phyloP scores from a whole-genome alignment of 2,797 vertebrate species.

The Euthynnus affinis region DNA sequence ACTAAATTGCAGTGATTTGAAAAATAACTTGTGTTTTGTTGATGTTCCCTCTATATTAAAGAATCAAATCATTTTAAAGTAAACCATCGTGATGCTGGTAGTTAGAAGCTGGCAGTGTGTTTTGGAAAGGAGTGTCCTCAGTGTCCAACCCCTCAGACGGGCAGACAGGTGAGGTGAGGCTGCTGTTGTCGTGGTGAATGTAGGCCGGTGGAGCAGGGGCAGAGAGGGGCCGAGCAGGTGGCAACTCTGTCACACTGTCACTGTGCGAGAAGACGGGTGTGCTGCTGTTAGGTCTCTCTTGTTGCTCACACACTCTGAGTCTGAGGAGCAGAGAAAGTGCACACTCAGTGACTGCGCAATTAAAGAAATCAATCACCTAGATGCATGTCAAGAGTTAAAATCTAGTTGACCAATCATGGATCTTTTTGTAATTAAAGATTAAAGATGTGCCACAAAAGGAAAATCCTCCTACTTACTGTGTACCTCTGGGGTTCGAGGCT shows the following conservation, averaged over 20 bases:
- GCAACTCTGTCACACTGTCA: constrained; percentile 17
- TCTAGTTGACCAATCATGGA: not conserved
- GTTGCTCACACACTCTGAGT: constrained; percentile 36
- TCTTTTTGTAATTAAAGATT: too few species aligned
- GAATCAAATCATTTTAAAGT: not conserved
- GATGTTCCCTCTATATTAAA: not conserved
- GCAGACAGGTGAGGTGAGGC: not conserved
- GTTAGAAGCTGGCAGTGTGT: not conserved
- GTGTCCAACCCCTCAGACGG: not conserved
- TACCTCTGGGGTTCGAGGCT: constrained; percentile 5
- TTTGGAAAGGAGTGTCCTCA: constrained; percentile 32
- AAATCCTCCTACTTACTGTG: constrained; percentile 60
- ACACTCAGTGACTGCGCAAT: too few species aligned
- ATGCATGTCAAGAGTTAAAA: not conserved
- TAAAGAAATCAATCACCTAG: not conserved
- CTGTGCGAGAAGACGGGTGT: not conserved
- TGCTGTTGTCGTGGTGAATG: not conserved
- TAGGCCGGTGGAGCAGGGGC: constrained; percentile 6
- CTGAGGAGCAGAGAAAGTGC: constrained; percentile 34
- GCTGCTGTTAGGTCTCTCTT: constrained; percentile 35
- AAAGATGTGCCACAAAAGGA: not conserved
- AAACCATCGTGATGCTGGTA: constrained; percentile 27
- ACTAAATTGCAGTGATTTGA: not conserved
- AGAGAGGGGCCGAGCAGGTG: constrained; percentile 30
- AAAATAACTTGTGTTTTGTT: not conserved